Percentiles rank a stretch among this genome's conserved stretches.
phyloP scores from a whole-genome alignment of 2,888 invertebrate species.

The Pyrgus malvae region DNA sequence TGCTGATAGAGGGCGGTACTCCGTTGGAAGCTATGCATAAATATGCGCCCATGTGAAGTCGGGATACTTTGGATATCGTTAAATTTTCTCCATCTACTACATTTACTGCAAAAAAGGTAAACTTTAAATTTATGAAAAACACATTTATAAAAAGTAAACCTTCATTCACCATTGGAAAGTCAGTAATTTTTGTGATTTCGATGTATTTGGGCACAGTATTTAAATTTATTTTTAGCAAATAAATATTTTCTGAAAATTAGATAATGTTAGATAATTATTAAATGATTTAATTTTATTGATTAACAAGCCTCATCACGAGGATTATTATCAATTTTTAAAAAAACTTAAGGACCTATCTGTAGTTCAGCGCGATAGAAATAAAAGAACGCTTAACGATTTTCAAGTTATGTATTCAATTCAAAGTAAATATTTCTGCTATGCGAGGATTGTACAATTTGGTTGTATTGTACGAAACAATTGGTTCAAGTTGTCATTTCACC shows the following conservation, averaged over 20 bases:
- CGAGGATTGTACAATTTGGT: constrained; percentile 52
- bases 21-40: constrained; percentile 96
- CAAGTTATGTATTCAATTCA: constrained; percentile 35
- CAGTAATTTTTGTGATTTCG: too few species aligned
- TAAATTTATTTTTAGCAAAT: too few species aligned
- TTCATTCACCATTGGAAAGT: too few species aligned
- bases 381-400: constrained; percentile 18
- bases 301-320: too few species aligned
- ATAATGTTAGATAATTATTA: too few species aligned
- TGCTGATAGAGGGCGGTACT: constrained; percentile 94
- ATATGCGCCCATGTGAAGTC: constrained; percentile 96
- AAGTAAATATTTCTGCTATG: constrained; percentile 49
- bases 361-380: constrained; percentile 8
- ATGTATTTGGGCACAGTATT: too few species aligned
- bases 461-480: constrained; percentile 59
- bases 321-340: too few species aligned
- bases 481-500: constrained; percentile 45
- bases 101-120: constrained; percentile 82
- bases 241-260: too few species aligned
- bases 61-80: constrained; percentile 93
- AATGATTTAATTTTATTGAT: too few species aligned
- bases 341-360: constrained; percentile 1
- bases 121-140: neutral
- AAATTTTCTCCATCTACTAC: constrained; percentile 94
- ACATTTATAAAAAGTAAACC: neutral